Evolutionary conservation across 2,797 vertebrate species (phyloP).

Genomic region (Sciurus vulgaris): DNA sequence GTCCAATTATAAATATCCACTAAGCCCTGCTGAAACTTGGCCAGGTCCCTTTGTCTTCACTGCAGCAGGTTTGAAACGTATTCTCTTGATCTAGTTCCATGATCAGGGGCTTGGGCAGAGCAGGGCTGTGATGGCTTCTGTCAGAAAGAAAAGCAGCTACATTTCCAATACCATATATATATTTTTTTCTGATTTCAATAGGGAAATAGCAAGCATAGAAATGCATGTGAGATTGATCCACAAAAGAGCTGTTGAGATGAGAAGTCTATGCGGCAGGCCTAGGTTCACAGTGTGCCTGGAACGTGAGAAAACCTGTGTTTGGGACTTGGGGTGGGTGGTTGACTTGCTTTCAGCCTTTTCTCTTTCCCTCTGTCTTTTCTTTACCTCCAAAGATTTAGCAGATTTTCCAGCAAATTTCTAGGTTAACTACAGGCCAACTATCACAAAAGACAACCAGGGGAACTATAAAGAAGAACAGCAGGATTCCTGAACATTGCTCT

Average conservation of each 20-base stretch:
- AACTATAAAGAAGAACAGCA: neutral
- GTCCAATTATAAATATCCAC: neutral
- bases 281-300: neutral
- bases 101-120: neutral
- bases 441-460: neutral
- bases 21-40: neutral
- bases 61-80: neutral
- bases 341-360: neutral
- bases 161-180: neutral
- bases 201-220: neutral
- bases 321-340: neutral
- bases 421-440: neutral
- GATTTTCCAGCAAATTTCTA: neutral
- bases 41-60: neutral
- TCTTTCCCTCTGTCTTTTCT: neutral
- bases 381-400: neutral
- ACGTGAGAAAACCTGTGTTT: neutral
- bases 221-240: neutral
- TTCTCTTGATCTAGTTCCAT: neutral
- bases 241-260: neutral
- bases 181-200: neutral
- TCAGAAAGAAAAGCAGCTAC: neutral
- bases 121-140: neutral
- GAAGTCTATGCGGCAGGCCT: fast-evolving
- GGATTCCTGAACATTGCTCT: neutral